These are phyloP conservation scores for Adrianichthys oophorus DNA, from an alignment of 2,797 vertebrate species.

Conservation along the genomic window DNA sequence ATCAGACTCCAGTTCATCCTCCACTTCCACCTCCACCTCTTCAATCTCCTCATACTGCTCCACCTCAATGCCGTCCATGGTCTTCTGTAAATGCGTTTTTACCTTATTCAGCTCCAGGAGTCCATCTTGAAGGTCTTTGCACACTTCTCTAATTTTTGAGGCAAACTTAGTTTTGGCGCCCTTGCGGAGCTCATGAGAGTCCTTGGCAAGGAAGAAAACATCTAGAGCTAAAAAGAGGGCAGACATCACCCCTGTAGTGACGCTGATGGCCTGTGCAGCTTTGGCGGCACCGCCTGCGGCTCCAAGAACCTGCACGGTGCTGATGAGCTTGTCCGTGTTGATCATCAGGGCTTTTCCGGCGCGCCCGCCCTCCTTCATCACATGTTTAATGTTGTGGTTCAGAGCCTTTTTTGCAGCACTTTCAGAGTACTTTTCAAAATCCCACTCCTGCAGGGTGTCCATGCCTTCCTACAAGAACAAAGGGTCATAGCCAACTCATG, in stretches of 20 bases:
- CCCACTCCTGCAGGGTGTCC: constrained; percentile 73
- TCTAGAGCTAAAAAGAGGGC: constrained; percentile 73
- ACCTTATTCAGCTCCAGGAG: constrained; percentile 73
- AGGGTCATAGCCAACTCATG: background rate
- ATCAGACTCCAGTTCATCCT: constrained; percentile 54
- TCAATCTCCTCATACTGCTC: constrained; percentile 69
- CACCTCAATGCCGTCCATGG: constrained; percentile 74
- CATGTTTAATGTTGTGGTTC: constrained; percentile 78
- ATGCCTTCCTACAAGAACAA: constrained; percentile 66
- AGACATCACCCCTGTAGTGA: constrained; percentile 67
- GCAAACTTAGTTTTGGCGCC: constrained; percentile 78
- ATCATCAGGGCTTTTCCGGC: constrained; percentile 75
- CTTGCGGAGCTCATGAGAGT: constrained; percentile 70
- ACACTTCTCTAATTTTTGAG: constrained; percentile 73
- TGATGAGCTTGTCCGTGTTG: constrained; percentile 77
- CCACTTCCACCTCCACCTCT: constrained; percentile 62
- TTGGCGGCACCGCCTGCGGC: constrained; percentile 63
- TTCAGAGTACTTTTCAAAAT: constrained; percentile 76
- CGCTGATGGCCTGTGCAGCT: constrained; percentile 62
- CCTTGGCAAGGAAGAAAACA: constrained; percentile 71
- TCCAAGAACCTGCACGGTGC: constrained; percentile 74
- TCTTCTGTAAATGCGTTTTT: constrained; percentile 71
- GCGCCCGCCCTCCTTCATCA: constrained; percentile 77
- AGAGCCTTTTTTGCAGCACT: constrained; percentile 73
- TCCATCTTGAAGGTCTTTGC: constrained; percentile 72